These are phyloP conservation scores for Gambusia affinis DNA, from an alignment of 2,113 vertebrate genomes.

Conservation along the genomic window DNA sequence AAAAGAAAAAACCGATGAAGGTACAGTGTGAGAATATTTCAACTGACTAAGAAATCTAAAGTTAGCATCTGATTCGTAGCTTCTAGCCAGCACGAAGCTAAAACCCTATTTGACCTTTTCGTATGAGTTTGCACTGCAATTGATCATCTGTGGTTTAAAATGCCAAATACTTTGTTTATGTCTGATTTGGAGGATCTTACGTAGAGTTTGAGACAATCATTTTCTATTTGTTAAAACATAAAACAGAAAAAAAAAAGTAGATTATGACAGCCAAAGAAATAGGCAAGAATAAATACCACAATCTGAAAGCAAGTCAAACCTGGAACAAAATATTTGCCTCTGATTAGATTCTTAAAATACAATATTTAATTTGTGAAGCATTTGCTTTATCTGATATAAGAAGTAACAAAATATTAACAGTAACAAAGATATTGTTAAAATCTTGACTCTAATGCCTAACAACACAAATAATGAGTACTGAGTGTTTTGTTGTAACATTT, in stretches of 20 bases:
- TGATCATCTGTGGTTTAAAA: background rate
- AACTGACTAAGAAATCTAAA: background rate
- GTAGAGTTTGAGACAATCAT: background rate
- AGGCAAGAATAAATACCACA: background rate
- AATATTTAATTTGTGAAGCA: background rate
- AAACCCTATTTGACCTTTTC: background rate
- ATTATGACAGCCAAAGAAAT: background rate
- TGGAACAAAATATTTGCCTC: no score
- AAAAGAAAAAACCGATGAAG: background rate
- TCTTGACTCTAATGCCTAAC: no score
- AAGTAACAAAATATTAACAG: no score
- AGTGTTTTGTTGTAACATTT: no score
- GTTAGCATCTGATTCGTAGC: background rate
- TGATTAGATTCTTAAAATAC: background rate
- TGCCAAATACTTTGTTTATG: background rate
- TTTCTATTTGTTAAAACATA: background rate
- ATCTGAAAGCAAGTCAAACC: background rate
- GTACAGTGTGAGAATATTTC: background rate
- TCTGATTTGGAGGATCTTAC: background rate
- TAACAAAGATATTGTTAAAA: no score
- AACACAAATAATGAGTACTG: no score
- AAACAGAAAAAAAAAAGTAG: background rate
- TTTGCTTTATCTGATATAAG: background rate
- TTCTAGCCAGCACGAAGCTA: background rate
- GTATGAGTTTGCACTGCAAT: background rate